Evolutionary conservation across 2,888 invertebrate genomes (phyloP).

Genomic region (Strigamia transsilvanica): DNA sequence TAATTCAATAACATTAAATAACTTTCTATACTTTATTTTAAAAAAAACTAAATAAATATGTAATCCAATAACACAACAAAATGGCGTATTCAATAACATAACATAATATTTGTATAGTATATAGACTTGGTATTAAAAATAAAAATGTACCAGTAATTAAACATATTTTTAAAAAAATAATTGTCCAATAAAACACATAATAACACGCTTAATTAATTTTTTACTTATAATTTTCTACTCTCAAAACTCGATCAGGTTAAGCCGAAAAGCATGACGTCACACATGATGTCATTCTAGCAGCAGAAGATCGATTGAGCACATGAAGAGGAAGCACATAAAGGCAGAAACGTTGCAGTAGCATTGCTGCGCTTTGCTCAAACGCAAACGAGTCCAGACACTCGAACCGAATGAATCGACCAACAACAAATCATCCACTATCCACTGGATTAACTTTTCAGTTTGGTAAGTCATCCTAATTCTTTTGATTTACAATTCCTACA

Average conservation of each 20-base stretch:
- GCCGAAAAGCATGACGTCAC: conserved; percentile 31
- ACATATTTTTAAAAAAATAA: not conserved
- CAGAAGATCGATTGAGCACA: conserved; percentile 43
- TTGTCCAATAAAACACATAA: not conserved
- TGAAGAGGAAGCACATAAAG: conserved; percentile 28
- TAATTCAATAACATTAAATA: no score
- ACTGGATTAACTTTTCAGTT: not conserved
- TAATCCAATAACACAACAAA: no score
- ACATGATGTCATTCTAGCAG: not conserved
- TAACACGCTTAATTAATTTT: no score
- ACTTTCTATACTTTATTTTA: no score
- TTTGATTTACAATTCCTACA: not conserved
- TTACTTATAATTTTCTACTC: not conserved
- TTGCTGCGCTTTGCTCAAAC: conserved; percentile 28
- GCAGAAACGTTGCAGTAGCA: conserved; percentile 26
- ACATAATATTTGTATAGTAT: no score
- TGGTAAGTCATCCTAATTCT: not conserved
- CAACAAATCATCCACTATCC: not conserved
- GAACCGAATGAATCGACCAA: conserved; percentile 42
- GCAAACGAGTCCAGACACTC: not conserved
- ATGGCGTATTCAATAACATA: no score
- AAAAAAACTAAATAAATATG: no score
- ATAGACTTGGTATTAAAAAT: no score
- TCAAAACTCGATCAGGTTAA: not conserved
- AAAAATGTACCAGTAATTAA: no score